Evolutionary conservation across 92 coral and sea anemone genomes (phyloP).

Genomic region (Phenganax stokvisi): DNA sequence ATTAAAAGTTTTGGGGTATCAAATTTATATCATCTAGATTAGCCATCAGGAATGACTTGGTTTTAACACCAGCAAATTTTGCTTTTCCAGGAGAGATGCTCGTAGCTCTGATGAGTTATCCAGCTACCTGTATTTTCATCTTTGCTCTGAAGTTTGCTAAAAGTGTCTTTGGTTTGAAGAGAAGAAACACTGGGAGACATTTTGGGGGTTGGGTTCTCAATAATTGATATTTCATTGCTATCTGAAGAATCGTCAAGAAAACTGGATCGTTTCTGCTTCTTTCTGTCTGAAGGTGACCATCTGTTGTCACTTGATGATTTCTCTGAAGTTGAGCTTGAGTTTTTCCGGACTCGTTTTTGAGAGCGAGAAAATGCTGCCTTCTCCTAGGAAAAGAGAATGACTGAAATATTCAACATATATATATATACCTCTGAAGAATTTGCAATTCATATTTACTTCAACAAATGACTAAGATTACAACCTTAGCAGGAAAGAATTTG

Average conservation of each 20-base stretch:
- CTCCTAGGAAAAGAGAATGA: too few species aligned
- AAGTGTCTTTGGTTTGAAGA: neutral
- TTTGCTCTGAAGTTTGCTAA: neutral
- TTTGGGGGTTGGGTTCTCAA: conserved; percentile 17
- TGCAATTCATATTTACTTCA: too few species aligned
- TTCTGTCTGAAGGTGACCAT: conserved; percentile 5
- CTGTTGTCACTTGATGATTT: neutral
- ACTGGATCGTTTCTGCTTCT: conserved; percentile 17
- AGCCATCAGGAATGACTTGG: too few species aligned
- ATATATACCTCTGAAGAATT: too few species aligned
- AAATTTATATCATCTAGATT: too few species aligned
- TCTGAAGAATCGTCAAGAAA: neutral
- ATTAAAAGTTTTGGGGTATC: neutral
- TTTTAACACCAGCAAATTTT: too few species aligned
- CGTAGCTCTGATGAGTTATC: too few species aligned
- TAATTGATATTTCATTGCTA: conserved; percentile 21
- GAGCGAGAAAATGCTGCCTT: neutral
- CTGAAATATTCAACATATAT: too few species aligned
- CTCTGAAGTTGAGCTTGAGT: neutral
- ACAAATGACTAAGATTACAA: neutral
- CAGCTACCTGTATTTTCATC: conserved; percentile 14
- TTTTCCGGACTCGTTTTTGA: conserved; percentile 16
- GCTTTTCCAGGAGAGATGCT: too few species aligned
- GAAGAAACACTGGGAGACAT: neutral
- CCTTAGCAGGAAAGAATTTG: conserved; percentile 15